These are phyloP conservation scores for Python bivittatus DNA, from an alignment of 2,113 vertebrate genomes.

Conservation along the genomic window DNA sequence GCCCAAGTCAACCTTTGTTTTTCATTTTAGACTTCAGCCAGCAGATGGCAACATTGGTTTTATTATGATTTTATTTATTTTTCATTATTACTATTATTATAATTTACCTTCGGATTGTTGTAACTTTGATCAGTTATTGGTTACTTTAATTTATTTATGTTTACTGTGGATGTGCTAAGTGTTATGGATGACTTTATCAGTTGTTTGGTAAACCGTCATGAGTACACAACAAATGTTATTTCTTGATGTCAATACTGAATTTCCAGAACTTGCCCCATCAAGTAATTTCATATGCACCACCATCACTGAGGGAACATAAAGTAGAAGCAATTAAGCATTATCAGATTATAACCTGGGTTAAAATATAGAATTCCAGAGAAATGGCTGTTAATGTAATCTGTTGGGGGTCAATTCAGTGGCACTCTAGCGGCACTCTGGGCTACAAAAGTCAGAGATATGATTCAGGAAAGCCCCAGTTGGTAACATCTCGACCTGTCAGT, in stretches of 20 bases:
- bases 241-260: not conserved
- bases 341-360: not conserved
- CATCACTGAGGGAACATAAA: not conserved
- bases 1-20: not conserved
- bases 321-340: not conserved
- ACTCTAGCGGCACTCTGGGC: not conserved
- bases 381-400: not conserved
- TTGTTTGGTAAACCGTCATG: not conserved
- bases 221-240: too few species aligned
- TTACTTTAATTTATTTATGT: not conserved
- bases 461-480: not conserved
- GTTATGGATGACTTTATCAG: not conserved
- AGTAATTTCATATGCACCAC: not conserved
- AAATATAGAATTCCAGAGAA: not conserved
- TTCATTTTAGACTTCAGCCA: not conserved
- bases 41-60: conserved; percentile 12
- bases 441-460: not conserved
- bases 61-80: not conserved
- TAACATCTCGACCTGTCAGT: not conserved
- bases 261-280: too few species aligned
- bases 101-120: not conserved
- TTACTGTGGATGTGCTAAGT: not conserved
- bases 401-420: not conserved
- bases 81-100: not conserved
- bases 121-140: not conserved